Base-by-base conservation (phyloP, 2,113 vertebrate species). In the Mesitornis unicolor region DNA sequence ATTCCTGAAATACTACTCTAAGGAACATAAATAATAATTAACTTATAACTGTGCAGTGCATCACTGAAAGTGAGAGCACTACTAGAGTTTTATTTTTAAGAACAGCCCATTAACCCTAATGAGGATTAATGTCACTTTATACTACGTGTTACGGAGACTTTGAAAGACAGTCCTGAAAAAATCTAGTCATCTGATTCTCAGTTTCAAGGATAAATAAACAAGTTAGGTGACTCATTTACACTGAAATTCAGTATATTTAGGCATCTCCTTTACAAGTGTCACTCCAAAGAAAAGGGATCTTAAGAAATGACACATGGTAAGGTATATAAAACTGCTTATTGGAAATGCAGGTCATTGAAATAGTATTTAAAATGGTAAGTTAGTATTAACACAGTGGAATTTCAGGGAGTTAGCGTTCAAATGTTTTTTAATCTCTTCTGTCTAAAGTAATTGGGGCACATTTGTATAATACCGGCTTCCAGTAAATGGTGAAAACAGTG, bases 401-500 rank as follows among this genome's bases (percentile, higher is more conserved):
- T 79, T 77, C 18, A 60, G 20, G 25, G 36, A 83, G 10, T 38
- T 88, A 40, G 13, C 24, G 6, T 81, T 33, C 11, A 60, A 60
- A 63, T 59, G 13, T 19, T 67, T 56, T 60, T 38, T 67, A 67
- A 67, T 80, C 21, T 19, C 12, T 79, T 87, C 25, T 78, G 16
- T 53, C 31, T 13, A n/a, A 77, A 70, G 35, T 40, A 42, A 11
- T 45, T 42, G 13, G 11, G 69, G 3, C 10, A 15, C 11, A 2
- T 43, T 6, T 2, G 6, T 85, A 87, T 74, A 84, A 76, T 61
- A 47, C 0, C 0, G 0, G 5, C 47, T 87, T 73, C 42, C n/a
- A 60, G 42, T 48, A 88, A 68, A 54, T 53, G 26, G 9, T 69
- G 42, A 48, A 68, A 90, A 48, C 43, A 14, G 7, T 26, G 7